A percentile compares a stretch with the other conserved stretches of the same genome.
phyloP scores from a whole-genome alignment of 2,113 vertebrate species.

The Eidolon helvum region DNA sequence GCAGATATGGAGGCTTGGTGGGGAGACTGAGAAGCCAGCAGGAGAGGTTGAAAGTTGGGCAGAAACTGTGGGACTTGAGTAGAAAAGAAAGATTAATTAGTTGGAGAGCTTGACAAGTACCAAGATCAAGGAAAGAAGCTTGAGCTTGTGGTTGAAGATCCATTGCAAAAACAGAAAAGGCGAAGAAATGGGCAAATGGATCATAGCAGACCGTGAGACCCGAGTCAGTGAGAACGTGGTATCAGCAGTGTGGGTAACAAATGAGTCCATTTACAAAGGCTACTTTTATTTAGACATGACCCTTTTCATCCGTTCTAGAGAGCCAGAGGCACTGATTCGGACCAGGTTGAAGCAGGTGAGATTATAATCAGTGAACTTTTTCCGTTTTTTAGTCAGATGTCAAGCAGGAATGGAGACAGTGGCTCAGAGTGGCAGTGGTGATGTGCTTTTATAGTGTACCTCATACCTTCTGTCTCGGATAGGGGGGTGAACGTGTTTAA shows the following conservation, averaged over 20 bases:
- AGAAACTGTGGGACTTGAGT: background rate
- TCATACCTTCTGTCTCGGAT: background rate
- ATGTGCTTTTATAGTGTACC: background rate
- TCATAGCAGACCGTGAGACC: background rate
- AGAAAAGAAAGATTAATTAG: background rate
- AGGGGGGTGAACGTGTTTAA: background rate
- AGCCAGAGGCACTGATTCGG: background rate
- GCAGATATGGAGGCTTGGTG: background rate
- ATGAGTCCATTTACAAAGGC: background rate
- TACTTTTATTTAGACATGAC: background rate
- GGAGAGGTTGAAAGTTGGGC: background rate
- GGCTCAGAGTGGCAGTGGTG: background rate
- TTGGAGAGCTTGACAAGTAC: background rate
- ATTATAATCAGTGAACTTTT: background rate
- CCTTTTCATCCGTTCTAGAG: background rate
- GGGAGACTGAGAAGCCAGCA: background rate
- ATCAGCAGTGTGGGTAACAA: background rate
- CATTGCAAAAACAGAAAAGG: background rate
- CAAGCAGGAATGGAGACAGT: background rate
- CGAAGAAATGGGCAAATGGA: background rate
- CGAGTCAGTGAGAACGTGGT: background rate
- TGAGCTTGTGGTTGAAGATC: background rate
- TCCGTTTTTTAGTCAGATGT: background rate
- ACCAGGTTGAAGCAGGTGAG: background rate
- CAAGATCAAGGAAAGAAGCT: background rate